A percentile compares a stretch with the other conserved stretches of the same genome.
These are phyloP conservation scores for Belgica antarctica DNA, from an alignment of 2,888 invertebrate species.

Conservation along the genomic window DNA sequence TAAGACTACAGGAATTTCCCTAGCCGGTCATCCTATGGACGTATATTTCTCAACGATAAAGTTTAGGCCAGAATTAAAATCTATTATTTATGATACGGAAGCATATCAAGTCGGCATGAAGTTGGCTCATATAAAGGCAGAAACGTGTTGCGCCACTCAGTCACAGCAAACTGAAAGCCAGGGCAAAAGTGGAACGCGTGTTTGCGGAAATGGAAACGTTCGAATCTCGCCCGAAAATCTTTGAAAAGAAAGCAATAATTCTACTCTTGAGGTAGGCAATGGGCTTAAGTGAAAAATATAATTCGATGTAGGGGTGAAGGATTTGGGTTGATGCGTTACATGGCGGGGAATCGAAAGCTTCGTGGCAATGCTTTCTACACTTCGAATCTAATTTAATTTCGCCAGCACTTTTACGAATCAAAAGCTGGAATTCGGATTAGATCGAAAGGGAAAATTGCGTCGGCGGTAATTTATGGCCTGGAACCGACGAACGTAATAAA, in stretches of 20 bases:
- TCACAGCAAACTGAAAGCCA: neutral
- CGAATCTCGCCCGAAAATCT: neutral
- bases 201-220: neutral
- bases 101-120: neutral
- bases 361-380: neutral
- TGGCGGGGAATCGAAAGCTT: neutral
- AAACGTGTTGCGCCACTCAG: slow-evolving; percentile 1
- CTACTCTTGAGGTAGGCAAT: slow-evolving; percentile 23
- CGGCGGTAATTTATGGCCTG: slow-evolving; percentile 9
- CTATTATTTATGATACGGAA: slow-evolving; percentile 2
- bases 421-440: neutral
- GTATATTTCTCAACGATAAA: too few species aligned
- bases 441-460: neutral
- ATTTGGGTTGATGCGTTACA: neutral
- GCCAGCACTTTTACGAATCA: neutral
- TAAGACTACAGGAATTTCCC: too few species aligned
- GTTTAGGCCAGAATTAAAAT: slow-evolving; percentile 2
- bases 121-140: neutral
- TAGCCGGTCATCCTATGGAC: too few species aligned
- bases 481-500: slow-evolving; percentile 2
- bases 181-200: neutral
- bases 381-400: slow-evolving; percentile 6
- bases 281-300: slow-evolving; percentile 4
- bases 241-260: neutral
- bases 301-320: neutral